These are phyloP conservation scores for Propithecus coquereli DNA, from an alignment of 2,113 vertebrate species.

Conservation along the genomic window DNA sequence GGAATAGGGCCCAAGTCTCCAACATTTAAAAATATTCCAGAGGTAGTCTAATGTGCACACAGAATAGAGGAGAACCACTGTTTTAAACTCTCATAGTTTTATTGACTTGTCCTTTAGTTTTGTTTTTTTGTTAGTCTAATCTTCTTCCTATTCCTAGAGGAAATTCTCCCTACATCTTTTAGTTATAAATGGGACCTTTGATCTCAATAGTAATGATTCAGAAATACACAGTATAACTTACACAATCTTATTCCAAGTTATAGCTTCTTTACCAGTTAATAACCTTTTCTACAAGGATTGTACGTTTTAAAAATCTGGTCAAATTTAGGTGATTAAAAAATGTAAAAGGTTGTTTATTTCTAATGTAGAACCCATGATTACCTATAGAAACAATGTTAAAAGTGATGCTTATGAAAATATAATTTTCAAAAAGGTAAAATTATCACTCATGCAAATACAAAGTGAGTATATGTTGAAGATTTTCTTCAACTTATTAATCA, in stretches of 20 bases:
- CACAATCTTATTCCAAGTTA: background rate
- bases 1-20: background rate
- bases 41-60: background rate
- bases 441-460: background rate
- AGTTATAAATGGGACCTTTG: background rate
- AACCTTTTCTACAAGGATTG: background rate
- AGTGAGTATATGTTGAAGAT: slow-evolving; percentile 20
- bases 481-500: slow-evolving; percentile 47
- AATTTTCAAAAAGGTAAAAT: slow-evolving; percentile 27
- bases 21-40: background rate
- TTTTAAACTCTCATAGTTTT: background rate
- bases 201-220: background rate
- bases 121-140: background rate
- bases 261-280: background rate
- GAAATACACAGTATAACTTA: background rate
- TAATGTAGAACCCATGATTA: background rate
- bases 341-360: background rate
- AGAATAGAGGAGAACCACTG: background rate
- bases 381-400: slow-evolving; percentile 20
- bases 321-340: background rate
- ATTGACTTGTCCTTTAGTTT: background rate
- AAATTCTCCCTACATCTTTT: background rate
- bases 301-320: background rate
- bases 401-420: slow-evolving; percentile 27
- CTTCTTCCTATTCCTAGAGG: background rate